Base-by-base conservation (phyloP, 92 coral and sea anemone species). In the Palythoa caribaeorum region DNA sequence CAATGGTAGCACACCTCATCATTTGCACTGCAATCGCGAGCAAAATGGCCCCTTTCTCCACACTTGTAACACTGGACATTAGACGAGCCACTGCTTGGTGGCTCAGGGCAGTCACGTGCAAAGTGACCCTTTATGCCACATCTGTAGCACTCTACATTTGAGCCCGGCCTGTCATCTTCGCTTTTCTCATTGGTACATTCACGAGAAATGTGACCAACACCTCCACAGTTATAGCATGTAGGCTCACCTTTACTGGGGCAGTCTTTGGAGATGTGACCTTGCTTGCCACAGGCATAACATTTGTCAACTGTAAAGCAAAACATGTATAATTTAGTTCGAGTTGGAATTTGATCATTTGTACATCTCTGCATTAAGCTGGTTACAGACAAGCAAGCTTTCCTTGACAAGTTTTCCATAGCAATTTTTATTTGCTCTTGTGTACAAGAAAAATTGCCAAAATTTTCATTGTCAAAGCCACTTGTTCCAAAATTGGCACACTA, bases 101-200 rank as follows among this genome's bases (percentile, higher is more conserved):
- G 12, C n/a, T 92, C 92, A 3, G 88, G 63, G 89, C 99, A 97
- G 51, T 97, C 96, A 2, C 98, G 95, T 38, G 96, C 96, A 68
- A 94, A 84, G 86, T 97, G 99, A 54, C 91, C 87, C 51, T 87
- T 90, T 78, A 83, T 90, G 78, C 90, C 83, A 79, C 90, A 88
- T 16, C 79, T 79, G 70, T 88, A 88, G 71, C 90, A 88, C 21
- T 47, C 85, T 51, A 54, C 44, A 44, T 57, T 73, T 40, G 86
- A 65, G 20, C 17, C 17, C 16, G 36, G 83, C 44, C 57, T 66
- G 76, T 81, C 86, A 28, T 65, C 47, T 1, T 88, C 79, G 57
- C 57, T 51, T 15, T 51, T 88, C 80, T 79, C 87, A 15, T 38
- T 71, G 19, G 87, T 36, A 71, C 90, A 88, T 50, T 88, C 87